phyloP scores from a whole-genome alignment of 2,113 vertebrate species.

The Cygnus atratus region DNA sequence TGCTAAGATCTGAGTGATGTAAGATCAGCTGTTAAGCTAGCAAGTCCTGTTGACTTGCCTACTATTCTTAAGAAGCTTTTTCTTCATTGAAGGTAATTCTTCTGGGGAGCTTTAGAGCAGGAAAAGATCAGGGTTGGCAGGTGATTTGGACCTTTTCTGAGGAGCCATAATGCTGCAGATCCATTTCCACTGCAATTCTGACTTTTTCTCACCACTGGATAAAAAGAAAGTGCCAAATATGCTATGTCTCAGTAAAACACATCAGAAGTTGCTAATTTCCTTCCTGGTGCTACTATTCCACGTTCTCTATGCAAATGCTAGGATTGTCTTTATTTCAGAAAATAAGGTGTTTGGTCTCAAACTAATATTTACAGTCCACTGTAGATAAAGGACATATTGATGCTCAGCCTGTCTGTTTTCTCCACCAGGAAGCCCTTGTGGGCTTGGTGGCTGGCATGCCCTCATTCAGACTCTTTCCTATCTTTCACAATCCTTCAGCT shows the following conservation, averaged over 20 bases:
- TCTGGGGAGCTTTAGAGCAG: background rate
- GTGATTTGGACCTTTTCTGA: background rate
- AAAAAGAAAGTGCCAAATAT: background rate
- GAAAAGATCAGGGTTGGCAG: background rate
- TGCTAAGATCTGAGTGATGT: background rate
- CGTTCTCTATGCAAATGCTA: accelerated
- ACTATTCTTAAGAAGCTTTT: background rate
- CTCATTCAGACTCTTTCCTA: background rate
- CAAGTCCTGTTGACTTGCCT: background rate
- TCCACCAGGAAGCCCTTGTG: background rate
- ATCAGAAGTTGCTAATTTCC: background rate
- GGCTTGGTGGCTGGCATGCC: background rate
- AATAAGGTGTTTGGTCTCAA: accelerated
- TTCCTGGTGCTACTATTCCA: background rate
- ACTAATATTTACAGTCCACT: background rate
- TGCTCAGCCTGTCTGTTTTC: background rate
- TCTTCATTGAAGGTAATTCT: background rate
- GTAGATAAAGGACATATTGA: background rate
- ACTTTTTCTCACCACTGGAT: background rate
- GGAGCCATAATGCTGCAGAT: background rate
- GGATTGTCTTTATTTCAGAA: background rate
- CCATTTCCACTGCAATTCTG: background rate
- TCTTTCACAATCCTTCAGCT: background rate
- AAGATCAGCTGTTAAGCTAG: background rate
- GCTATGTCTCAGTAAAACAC: background rate